Evolutionary conservation across 2,113 vertebrate genomes (phyloP).

Genomic region (Sciurus niger): DNA sequence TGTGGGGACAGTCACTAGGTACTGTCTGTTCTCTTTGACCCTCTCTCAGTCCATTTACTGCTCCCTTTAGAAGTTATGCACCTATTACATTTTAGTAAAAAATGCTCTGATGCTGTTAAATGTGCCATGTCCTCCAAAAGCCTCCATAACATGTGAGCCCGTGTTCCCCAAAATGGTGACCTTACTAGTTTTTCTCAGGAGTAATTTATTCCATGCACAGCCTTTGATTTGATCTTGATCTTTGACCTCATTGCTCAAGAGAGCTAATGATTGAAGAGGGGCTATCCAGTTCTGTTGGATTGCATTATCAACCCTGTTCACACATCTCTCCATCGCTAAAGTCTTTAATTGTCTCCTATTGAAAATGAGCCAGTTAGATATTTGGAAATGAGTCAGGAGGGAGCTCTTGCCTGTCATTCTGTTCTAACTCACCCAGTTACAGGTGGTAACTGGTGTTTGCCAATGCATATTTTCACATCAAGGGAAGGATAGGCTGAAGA

Average conservation of each 20-base stretch:
- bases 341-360: neutral
- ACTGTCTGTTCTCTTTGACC: constrained; percentile 87
- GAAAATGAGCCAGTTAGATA: neutral
- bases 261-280: constrained; percentile 79
- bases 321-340: neutral
- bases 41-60: constrained; percentile 85
- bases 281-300: neutral
- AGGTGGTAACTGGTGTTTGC: neutral
- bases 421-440: neutral
- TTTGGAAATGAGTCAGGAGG: neutral
- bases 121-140: constrained; percentile 84
- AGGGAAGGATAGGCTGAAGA: neutral
- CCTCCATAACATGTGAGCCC: constrained; percentile 18
- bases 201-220: neutral
- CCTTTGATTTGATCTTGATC: constrained; percentile 74
- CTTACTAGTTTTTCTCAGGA: constrained; percentile 66
- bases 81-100: constrained; percentile 90
- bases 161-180: neutral
- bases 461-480: neutral
- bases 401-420: neutral
- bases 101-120: constrained; percentile 89
- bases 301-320: neutral
- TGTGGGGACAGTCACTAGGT: constrained; percentile 81
- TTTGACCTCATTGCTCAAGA: constrained; percentile 66
- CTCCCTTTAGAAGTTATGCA: constrained; percentile 81